Evolutionary conservation across 2,113 vertebrate genomes (phyloP).

Genomic region (Calidris pygmaea): DNA sequence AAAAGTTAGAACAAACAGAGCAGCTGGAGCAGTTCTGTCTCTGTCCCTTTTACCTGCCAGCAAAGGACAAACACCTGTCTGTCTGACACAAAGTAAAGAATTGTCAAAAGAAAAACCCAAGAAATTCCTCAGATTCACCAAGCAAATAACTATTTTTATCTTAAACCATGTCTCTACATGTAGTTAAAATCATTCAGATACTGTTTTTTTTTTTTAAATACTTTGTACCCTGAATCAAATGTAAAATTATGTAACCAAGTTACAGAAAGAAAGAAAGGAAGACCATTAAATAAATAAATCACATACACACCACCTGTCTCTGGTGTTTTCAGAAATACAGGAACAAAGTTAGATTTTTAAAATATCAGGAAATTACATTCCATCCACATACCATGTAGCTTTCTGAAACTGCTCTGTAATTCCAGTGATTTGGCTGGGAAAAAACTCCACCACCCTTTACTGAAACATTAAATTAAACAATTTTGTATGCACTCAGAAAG

Average conservation of each 20-base stretch:
- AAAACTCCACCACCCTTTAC: neutral
- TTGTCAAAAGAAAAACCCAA: neutral
- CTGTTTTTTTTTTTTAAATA: neutral
- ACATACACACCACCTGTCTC: neutral
- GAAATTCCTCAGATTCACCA: neutral
- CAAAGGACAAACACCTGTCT: neutral
- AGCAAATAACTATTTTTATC: neutral
- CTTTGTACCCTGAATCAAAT: neutral
- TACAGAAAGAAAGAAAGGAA: neutral
- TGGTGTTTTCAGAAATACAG: neutral
- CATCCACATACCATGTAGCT: neutral
- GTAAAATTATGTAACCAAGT: neutral
- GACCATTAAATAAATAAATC: neutral
- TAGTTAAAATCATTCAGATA: neutral
- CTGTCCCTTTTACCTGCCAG: neutral
- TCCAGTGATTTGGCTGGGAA: neutral
- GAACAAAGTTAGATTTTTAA: neutral
- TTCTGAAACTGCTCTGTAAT: neutral
- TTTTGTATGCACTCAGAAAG: neutral
- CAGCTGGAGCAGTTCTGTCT: neutral
- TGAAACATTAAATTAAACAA: constrained; percentile 28
- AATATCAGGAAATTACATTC: neutral
- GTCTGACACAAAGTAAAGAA: neutral
- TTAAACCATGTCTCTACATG: neutral
- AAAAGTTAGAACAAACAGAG: neutral